Conservation (phyloP, 2,888 invertebrate genomes). For the Netelia inedita region DNA sequence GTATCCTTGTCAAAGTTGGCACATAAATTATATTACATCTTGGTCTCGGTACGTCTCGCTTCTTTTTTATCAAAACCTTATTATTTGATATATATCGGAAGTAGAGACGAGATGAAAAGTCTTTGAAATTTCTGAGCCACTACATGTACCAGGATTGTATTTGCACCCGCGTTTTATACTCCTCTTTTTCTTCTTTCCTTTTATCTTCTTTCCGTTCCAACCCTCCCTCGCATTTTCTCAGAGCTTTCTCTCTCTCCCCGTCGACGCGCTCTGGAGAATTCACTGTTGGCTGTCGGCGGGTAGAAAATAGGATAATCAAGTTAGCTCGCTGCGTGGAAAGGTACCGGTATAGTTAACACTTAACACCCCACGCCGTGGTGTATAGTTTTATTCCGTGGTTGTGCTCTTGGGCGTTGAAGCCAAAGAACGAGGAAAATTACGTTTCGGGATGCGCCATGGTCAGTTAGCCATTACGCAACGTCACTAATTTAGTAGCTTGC, state of each 20-base stretch:
- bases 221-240: constrained; percentile 42
- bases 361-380: constrained; percentile 30
- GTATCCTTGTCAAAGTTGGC: constrained; percentile 6
- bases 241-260: constrained; percentile 13
- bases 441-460: constrained; percentile 42
- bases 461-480: constrained; percentile 61
- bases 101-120: constrained; percentile 39
- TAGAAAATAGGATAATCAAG: constrained; percentile 67
- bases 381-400: constrained; percentile 45
- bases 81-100: constrained; percentile 44
- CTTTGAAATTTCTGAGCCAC: constrained; percentile 62
- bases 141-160: constrained; percentile 57
- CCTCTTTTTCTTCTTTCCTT: constrained; percentile 56
- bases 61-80: neutral
- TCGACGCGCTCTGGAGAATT: constrained; percentile 55
- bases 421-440: constrained; percentile 52
- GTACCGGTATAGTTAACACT: constrained; percentile 65
- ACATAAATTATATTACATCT: constrained; percentile 49
- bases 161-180: constrained; percentile 57
- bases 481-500: constrained; percentile 59
- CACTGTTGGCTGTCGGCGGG: constrained; percentile 59
- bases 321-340: constrained; percentile 55
- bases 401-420: constrained; percentile 21
- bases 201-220: constrained; percentile 34
- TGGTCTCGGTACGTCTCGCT: neutral